Base-by-base conservation (phyloP, 2,888 invertebrate species). In the Lycophotia porphyrea region DNA sequence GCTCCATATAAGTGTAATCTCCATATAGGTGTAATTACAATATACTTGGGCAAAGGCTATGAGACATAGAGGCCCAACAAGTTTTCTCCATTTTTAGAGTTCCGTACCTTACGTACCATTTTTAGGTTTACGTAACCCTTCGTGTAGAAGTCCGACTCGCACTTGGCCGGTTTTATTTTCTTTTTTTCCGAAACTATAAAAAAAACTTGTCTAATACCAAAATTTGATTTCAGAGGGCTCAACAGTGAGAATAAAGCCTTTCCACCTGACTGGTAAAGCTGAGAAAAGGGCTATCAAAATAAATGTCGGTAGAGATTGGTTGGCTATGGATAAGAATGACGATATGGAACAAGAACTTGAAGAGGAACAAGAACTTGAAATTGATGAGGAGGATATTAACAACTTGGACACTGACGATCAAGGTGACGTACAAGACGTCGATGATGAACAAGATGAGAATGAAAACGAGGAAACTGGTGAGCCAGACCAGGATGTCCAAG, bases 221-320 rank as follows among this genome's bases (percentile, higher is more conserved):
- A 24, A 21, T 47, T 42, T 0, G 36, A 65, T 84, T 86, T 60
- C 80, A 87, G 87, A 63, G 0, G 68, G 52, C 0, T 67, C 67
- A 15, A 27, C 36, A 1, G 71, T 87, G 5, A 0, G 0, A 8
- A 70, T 87, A 24, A 87, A 84, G 61, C 85, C 87, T 5, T 82
- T 87, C 64, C 85, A 87, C 0, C 39, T 87, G 31, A 64, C 71
- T 44, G 87, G 85, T 3, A 63, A 71, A 11, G 9, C 31, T 18
- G 47, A 75, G 0, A 81, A 65, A 70, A 47, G 52, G 5, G 27
- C n/a, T 27, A 0, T 39, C 15, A 39, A 39, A 11, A 31, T 34
- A 36, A 70, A 68, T 13, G 24, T 47, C 27, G 13, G 42, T 55
- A 52, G 8, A 15, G n/a, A 55, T 39, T 1, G 0, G 1, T 42